A percentile compares a stretch with the other conserved stretches of the same genome.
Conservation (phyloP, 1,140 invertebrate genomes). For the Heliconius hewitsoni region DNA sequence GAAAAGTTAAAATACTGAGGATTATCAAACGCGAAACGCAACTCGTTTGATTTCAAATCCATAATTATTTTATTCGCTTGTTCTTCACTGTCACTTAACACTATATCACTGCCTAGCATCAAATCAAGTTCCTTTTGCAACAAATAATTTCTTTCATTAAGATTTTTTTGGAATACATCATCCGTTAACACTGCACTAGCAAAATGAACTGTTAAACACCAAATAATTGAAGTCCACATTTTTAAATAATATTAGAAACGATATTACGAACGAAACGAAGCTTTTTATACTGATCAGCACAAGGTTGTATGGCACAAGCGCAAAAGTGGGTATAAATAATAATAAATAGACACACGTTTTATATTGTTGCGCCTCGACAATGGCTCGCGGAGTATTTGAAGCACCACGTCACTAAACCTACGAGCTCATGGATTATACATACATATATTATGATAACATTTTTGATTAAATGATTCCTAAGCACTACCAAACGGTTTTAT, state of each 20-base stretch:
- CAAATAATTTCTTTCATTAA: slow-evolving; percentile 58
- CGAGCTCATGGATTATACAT: background rate
- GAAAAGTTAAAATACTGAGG: slow-evolving; percentile 84
- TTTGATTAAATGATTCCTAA: background rate
- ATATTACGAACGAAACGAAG: background rate
- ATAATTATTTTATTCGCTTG: slow-evolving; percentile 85
- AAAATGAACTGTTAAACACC: slow-evolving; percentile 31
- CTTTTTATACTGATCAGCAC: slow-evolving; percentile 34
- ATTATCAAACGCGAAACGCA: slow-evolving; percentile 80
- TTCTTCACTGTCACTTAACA: slow-evolving; percentile 82
- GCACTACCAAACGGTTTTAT: background rate
- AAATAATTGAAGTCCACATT: slow-evolving; percentile 51
- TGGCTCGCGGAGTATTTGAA: background rate
- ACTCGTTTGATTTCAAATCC: slow-evolving; percentile 83
- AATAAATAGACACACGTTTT: slow-evolving; percentile 18
- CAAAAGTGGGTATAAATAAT: slow-evolving; percentile 25
- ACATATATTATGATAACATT: background rate
- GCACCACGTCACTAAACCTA: background rate
- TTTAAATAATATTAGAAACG: slow-evolving; percentile 4
- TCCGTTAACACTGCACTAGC: slow-evolving; percentile 30
- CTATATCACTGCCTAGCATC: slow-evolving; percentile 80
- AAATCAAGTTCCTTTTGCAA: slow-evolving; percentile 58
- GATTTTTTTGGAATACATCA: slow-evolving; percentile 41
- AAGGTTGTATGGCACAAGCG: slow-evolving; percentile 36
- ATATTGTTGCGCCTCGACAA: background rate